Evolutionary conservation across 2,888 invertebrate genomes (phyloP), one percentile per base, ranked within the genome.

Genomic region (Papilio protenor): DNA sequence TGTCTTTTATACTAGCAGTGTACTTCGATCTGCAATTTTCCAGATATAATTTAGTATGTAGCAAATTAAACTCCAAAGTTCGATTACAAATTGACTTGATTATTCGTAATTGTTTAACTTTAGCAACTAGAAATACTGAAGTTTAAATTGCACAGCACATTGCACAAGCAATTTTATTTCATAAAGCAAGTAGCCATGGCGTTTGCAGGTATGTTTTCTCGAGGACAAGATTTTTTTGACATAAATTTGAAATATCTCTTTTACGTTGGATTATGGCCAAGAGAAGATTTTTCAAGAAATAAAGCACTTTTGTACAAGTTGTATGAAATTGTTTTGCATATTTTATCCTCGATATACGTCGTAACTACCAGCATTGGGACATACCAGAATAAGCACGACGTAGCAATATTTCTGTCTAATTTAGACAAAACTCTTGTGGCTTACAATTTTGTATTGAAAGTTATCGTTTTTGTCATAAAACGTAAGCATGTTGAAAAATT

Each of bases 191-290:
- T 69, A 75, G 55, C 52, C 55, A 73, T 64, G 76, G 47, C 77
- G 61, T 80, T 79, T 47, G 70, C 81, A 75, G 79, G 81, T 80
- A 82, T 74, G 66, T 66, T 74, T 64, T 77, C 78, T 18, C 76
- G 73, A 4, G 79, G 82, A 55, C 79, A 86, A 27, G 84, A 89
- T 73, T 88, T 90, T 59, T 92, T 93, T 79, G 86, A 87, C 61
- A 89, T 91, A 59, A 93, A 93, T 80, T 79, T 93, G 64, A 89
- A 89, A 81, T 91, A 86, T 78, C 85, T 94, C 40, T 88, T 85
- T 78, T 82, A 83, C 4, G 88, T 91, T 2, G 93, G 94, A 18
- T 81, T 93, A 77, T 94, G 93, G 93, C 90, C 91, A 0, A 81
- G 84, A 18, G 82, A 90, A 21, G 77, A 85, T 5, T 85, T 87